phyloP scores from a whole-genome alignment of 2,888 invertebrate genomes.

The Diabrotica balteata region DNA sequence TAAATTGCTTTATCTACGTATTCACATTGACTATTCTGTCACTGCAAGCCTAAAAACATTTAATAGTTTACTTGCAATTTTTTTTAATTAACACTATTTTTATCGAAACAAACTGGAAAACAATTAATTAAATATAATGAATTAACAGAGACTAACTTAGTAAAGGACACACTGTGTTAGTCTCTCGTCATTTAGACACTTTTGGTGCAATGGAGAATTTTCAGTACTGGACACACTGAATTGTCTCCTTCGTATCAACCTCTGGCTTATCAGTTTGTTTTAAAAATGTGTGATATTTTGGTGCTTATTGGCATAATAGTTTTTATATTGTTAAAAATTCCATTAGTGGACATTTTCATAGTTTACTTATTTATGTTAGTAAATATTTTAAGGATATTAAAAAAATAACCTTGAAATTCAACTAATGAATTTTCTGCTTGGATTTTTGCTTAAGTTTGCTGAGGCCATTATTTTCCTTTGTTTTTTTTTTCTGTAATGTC shows the following conservation, averaged over 20 bases:
- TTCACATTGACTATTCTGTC: too few relatives aligned
- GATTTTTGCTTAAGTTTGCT: too few relatives aligned
- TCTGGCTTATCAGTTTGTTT: constrained; percentile 1
- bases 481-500: too few relatives aligned
- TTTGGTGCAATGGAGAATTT: constrained; percentile 10
- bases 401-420: not conserved
- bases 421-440: too few relatives aligned
- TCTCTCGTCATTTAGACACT: not conserved
- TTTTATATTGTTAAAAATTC: not conserved
- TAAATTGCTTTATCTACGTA: too few relatives aligned
- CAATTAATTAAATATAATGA: not conserved
- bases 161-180: constrained; percentile 18
- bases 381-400: not conserved
- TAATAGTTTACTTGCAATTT: too few relatives aligned
- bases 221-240: constrained; percentile 31
- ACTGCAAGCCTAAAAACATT: too few relatives aligned
- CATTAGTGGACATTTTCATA: too few relatives aligned
- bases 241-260: constrained; percentile 9
- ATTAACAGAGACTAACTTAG: constrained; percentile 7
- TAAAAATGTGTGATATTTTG: constrained; percentile 5
- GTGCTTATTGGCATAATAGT: constrained; percentile 2
- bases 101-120: too few relatives aligned
- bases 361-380: too few relatives aligned
- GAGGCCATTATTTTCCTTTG: too few relatives aligned
- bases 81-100: too few relatives aligned